phyloP scores from a whole-genome alignment of 2,113 vertebrate species.

The Prolemur simus region DNA sequence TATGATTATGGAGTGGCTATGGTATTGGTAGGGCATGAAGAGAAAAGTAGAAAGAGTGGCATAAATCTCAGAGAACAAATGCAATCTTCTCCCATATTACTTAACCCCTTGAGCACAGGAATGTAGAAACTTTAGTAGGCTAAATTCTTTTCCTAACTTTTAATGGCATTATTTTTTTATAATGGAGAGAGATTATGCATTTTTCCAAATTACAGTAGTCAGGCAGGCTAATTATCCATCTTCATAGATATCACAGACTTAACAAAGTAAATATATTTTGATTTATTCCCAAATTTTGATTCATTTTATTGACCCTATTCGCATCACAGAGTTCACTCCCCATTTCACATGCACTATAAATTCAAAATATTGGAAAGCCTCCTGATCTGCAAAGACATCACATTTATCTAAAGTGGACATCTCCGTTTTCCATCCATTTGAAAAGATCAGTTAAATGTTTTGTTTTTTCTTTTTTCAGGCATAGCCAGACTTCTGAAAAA shows the following conservation, averaged over 20 bases:
- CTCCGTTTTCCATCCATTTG: constrained; percentile 20
- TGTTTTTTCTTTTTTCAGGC: background rate
- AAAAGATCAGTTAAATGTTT: background rate
- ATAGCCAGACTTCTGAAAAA: constrained; percentile 17
- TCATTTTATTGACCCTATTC: constrained; percentile 15
- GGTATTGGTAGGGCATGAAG: background rate
- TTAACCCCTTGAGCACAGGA: background rate
- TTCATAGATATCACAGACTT: constrained; percentile 6
- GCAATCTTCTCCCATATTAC: background rate
- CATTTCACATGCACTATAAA: constrained; percentile 42
- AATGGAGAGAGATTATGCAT: constrained; percentile 1
- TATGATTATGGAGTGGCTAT: background rate
- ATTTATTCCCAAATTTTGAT: constrained; percentile 28
- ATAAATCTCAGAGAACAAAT: background rate
- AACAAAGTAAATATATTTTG: background rate
- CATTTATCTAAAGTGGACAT: constrained; percentile 3
- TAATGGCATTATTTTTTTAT: background rate
- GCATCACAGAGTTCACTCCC: background rate
- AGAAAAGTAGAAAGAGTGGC: background rate
- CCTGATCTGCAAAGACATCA: constrained; percentile 20
- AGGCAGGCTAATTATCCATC: background rate
- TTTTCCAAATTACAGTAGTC: constrained; percentile 3
- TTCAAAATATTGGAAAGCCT: constrained; percentile 37
- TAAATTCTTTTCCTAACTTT: background rate
- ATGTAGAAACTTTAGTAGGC: background rate